A percentile compares a stretch with the other conserved stretches of the same genome.
Evolutionary conservation across 2,113 vertebrate species (phyloP).

Genomic region (Dolichallabes microphthalmus): DNA sequence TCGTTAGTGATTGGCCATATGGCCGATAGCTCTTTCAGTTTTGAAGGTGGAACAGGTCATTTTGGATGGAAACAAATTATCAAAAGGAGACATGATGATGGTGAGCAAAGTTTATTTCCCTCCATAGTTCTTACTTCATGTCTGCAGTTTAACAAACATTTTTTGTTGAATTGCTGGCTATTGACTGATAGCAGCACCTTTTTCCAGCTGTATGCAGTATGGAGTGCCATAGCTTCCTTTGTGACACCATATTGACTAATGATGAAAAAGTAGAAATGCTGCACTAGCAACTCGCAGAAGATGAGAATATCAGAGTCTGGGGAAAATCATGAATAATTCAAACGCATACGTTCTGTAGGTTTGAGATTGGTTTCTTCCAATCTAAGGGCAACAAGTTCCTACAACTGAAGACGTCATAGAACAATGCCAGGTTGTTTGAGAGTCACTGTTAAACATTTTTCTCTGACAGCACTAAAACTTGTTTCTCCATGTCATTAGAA

Average conservation of each 20-base stretch:
- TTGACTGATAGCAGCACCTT: background rate
- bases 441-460: background rate
- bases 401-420: background rate
- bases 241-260: background rate
- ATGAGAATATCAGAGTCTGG: background rate
- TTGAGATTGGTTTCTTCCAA: background rate
- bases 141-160: background rate
- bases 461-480: background rate
- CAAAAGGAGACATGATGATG: background rate
- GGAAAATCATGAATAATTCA: constrained; percentile 16
- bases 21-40: background rate
- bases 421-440: background rate
- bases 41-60: background rate
- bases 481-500: background rate
- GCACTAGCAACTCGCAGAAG: background rate
- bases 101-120: background rate
- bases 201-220: background rate
- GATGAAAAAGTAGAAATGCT: background rate
- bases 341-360: too few relatives aligned
- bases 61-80: background rate
- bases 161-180: background rate
- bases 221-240: background rate
- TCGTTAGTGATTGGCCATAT: background rate
- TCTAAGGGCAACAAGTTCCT: background rate
- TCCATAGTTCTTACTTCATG: background rate